Evolutionary conservation across 1,140 invertebrate genomes (phyloP).

Genomic region (Heterodera schachtii): DNA sequence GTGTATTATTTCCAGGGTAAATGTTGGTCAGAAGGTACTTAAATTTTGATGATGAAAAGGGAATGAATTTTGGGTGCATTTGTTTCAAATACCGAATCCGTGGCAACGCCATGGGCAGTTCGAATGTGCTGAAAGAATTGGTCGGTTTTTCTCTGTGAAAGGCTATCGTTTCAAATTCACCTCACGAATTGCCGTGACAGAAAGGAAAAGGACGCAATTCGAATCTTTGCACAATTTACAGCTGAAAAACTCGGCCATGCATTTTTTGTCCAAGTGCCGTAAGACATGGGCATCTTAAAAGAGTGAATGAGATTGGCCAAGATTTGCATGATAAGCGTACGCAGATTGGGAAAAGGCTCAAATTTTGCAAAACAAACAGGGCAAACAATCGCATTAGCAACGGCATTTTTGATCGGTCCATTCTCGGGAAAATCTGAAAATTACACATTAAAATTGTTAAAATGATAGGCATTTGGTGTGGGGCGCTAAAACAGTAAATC

Average conservation of each 20-base stretch:
- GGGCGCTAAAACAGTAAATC: too few species aligned
- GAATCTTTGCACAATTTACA: background rate
- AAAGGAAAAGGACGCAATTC: background rate
- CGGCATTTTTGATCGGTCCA: background rate
- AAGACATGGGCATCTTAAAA: background rate
- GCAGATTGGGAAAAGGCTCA: background rate
- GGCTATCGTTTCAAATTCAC: background rate
- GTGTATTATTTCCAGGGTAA: too few species aligned
- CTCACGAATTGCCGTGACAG: background rate
- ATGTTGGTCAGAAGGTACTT: too few species aligned
- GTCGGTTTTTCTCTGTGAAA: too few species aligned
- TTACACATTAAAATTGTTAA: too few species aligned
- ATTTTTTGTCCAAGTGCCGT: background rate
- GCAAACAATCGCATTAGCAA: background rate
- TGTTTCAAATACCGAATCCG: background rate
- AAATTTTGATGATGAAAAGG: too few species aligned
- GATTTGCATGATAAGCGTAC: background rate
- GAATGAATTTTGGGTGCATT: background rate
- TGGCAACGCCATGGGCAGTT: background rate
- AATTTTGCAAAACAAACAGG: background rate
- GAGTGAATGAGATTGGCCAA: background rate
- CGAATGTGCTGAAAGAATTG: background rate
- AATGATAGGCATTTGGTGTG: too few species aligned
- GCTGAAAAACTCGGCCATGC: background rate
- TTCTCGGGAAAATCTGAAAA: background rate